Conservation (phyloP, 1,140 invertebrate genomes). For the Zaprionus taronus region DNA sequence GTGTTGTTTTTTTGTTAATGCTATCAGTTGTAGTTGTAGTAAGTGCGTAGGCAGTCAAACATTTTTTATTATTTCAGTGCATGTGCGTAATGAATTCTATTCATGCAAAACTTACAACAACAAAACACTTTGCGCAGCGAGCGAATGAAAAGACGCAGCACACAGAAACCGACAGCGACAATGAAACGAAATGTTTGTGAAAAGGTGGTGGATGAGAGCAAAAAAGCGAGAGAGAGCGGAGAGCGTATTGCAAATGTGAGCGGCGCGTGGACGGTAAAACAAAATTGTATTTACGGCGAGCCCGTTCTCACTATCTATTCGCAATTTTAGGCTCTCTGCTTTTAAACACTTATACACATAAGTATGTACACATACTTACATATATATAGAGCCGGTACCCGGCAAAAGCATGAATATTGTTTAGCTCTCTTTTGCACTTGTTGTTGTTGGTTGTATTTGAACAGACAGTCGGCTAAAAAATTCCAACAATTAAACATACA, state of each 20-base stretch:
- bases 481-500: conserved; percentile 62
- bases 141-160: conserved; percentile 59
- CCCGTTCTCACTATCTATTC: conserved; percentile 18
- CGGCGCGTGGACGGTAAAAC: background rate
- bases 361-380: background rate
- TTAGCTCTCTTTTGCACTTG: conserved; percentile 15
- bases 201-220: conserved; percentile 58
- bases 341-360: background rate
- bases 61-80: conserved; percentile 40
- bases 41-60: background rate
- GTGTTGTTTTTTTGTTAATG: conserved; percentile 27
- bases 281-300: conserved; percentile 19
- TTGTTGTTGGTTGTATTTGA: conserved; percentile 35
- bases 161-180: conserved; percentile 57
- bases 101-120: conserved; percentile 70
- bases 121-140: conserved; percentile 65
- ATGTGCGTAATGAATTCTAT: conserved; percentile 57
- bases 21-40: conserved; percentile 11
- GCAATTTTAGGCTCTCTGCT: conserved; percentile 7
- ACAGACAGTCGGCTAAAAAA: conserved; percentile 60
- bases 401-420: conserved; percentile 27
- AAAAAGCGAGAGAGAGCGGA: conserved; percentile 22
- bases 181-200: conserved; percentile 51
- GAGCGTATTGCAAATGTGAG: background rate
- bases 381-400: conserved; percentile 22